A percentile compares a stretch with the other conserved stretches of the same genome.
These are phyloP conservation scores for Telenomus remus DNA, from an alignment of 1,140 invertebrate genomes.

Conservation along the genomic window DNA sequence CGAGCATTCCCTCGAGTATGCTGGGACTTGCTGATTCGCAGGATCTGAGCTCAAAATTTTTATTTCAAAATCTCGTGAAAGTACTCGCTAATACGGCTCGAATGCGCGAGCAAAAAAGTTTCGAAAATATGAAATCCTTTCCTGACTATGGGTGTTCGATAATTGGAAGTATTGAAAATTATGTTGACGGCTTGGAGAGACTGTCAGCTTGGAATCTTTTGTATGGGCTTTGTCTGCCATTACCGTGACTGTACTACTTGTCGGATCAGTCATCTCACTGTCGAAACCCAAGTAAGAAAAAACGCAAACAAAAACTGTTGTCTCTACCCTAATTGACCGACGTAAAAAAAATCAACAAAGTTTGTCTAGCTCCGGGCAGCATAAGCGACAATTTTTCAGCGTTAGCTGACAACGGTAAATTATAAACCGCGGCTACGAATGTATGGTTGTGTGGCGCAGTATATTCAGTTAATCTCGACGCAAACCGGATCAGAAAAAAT, in stretches of 20 bases:
- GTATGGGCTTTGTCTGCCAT: constrained; percentile 16
- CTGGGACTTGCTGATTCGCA: neutral
- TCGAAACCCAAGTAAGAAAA: neutral
- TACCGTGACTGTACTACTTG: constrained; percentile 10
- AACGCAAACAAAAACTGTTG: neutral
- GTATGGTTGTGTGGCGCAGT: constrained; percentile 9
- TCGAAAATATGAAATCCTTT: neutral
- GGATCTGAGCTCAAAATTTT: neutral
- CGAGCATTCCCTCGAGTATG: constrained; percentile 11
- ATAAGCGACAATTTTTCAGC: constrained; percentile 5
- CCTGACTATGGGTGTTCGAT: too few species aligned
- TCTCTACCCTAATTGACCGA: neutral
- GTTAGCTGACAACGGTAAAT: constrained; percentile 3
- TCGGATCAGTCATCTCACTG: constrained; percentile 1
- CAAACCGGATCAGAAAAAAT: constrained; percentile 32
- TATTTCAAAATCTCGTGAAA: neutral
- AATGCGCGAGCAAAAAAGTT: neutral
- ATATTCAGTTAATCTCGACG: constrained; percentile 31
- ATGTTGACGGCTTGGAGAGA: too few species aligned
- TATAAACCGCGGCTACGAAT: constrained; percentile 17
- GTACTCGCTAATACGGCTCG: neutral
- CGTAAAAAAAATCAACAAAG: too few species aligned
- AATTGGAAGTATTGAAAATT: too few species aligned
- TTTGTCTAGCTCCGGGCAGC: neutral
- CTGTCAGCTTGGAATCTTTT: constrained; percentile 3